Conservation (phyloP, 2,113 vertebrate species). For the Larimichthys crocea region DNA sequence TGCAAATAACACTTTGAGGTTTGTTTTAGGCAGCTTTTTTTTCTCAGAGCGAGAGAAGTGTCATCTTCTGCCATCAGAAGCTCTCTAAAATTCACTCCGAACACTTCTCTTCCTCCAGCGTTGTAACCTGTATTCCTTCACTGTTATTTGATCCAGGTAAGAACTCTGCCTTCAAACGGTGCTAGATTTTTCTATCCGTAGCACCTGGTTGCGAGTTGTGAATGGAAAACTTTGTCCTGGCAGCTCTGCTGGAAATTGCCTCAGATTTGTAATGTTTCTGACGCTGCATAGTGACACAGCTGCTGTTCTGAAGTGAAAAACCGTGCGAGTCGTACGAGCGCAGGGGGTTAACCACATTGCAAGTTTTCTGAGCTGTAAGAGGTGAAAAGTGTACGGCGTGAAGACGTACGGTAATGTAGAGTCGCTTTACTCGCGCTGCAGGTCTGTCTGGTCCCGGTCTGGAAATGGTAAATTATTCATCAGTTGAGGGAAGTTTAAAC, state of each 20-base stretch:
- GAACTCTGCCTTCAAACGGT: background rate
- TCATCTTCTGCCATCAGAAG: background rate
- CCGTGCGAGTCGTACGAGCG: background rate
- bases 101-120: background rate
- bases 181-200: conserved; percentile 21
- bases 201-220: conserved; percentile 52
- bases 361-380: conserved; percentile 20
- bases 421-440: conserved; percentile 24
- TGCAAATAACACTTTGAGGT: conserved; percentile 18
- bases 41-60: background rate
- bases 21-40: conserved; percentile 15
- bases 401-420: conserved; percentile 10
- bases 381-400: conserved; percentile 32
- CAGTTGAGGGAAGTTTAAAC: conserved; percentile 57
- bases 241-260: conserved; percentile 45
- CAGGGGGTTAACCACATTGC: background rate
- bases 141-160: conserved; percentile 18
- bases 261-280: conserved; percentile 47
- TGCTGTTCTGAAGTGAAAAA: conserved; percentile 39
- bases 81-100: background rate
- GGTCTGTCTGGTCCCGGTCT: conserved; percentile 52
- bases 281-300: conserved; percentile 47
- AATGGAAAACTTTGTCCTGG: conserved; percentile 59
- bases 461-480: conserved; percentile 74
- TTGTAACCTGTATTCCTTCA: conserved; percentile 16